Conservation (phyloP, 2,888 invertebrate genomes). For the Platycheirus rosarum region DNA sequence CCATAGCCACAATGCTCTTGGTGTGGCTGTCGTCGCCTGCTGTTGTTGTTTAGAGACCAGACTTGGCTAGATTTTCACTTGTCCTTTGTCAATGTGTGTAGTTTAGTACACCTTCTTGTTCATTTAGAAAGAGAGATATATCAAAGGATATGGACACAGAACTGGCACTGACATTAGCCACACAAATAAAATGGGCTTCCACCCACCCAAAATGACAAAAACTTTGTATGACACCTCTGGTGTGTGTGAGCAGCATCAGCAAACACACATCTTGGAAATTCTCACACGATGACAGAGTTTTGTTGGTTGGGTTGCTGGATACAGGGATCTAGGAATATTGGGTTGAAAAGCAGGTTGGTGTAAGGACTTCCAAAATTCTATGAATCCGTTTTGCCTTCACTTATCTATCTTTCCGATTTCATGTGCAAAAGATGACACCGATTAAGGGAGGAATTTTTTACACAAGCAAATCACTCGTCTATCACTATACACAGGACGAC, state of each 20-base stretch:
- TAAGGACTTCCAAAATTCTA: conserved; percentile 29
- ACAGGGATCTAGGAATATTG: too few relatives aligned
- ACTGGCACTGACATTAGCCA: conserved; percentile 13
- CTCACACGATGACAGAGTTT: conserved; percentile 59
- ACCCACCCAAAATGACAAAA: conserved; percentile 39
- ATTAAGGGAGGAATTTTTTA: conserved; percentile 73
- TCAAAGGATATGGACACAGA: conserved; percentile 23
- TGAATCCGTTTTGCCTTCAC: conserved; percentile 11
- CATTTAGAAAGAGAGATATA: conserved; percentile 65
- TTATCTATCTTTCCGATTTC: conserved; percentile 68
- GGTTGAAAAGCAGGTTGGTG: neutral
- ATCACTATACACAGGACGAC: conserved; percentile 36
- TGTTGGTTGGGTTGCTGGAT: conserved; percentile 19
- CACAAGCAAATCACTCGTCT: conserved; percentile 64
- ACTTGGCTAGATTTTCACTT: conserved; percentile 57
- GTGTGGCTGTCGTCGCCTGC: conserved; percentile 61
- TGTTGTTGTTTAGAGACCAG: conserved; percentile 57
- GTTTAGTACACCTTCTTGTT: conserved; percentile 53
- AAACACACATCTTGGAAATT: conserved; percentile 61
- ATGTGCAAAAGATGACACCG: conserved; percentile 74
- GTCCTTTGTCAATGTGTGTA: conserved; percentile 56
- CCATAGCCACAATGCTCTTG: conserved; percentile 41
- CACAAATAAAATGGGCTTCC: conserved; percentile 38
- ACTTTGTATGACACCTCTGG: conserved; percentile 76
- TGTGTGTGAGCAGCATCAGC: conserved; percentile 72